These are phyloP conservation scores for Leucozona laternaria DNA, from an alignment of 2,888 invertebrate species.

Conservation along the genomic window DNA sequence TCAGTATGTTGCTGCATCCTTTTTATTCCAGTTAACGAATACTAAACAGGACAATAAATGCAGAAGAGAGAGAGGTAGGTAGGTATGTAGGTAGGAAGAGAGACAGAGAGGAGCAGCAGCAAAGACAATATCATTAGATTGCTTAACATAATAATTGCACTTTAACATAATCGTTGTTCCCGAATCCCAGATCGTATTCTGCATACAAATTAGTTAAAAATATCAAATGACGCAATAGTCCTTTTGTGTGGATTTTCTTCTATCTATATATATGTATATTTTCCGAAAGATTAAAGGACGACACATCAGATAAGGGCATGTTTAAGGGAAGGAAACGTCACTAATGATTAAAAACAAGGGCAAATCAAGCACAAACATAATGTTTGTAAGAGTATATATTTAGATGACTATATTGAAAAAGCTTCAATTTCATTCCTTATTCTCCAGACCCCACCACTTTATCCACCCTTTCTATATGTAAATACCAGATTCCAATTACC, in stretches of 20 bases:
- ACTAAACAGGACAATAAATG: conserved; percentile 52
- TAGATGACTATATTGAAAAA: too few relatives aligned
- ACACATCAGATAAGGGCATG: not conserved
- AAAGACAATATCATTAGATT: conserved; percentile 55
- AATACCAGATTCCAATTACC: conserved; percentile 62
- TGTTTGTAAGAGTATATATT: too few relatives aligned
- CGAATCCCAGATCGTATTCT: conserved; percentile 51
- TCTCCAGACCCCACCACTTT: not conserved
- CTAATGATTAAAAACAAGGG: conserved; percentile 57
- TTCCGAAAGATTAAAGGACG: conserved; percentile 20
- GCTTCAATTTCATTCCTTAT: not conserved
- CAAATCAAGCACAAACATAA: conserved; percentile 21
- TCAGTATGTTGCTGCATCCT: conserved; percentile 24
- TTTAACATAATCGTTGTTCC: conserved; percentile 62
- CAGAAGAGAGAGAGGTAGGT: not conserved
- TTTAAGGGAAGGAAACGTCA: conserved; percentile 32
- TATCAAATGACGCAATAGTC: conserved; percentile 52
- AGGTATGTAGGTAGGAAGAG: too few relatives aligned
- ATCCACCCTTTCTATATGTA: not conserved
- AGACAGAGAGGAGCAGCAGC: not conserved
- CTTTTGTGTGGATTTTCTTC: conserved; percentile 19
- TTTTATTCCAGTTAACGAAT: conserved; percentile 59
- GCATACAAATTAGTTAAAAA: conserved; percentile 69
- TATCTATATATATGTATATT: too few relatives aligned
- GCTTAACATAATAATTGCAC: conserved; percentile 69